Conservation (phyloP, 53 echinoderm and acorn worm genomes). For the Glandiceps talaboti region DNA sequence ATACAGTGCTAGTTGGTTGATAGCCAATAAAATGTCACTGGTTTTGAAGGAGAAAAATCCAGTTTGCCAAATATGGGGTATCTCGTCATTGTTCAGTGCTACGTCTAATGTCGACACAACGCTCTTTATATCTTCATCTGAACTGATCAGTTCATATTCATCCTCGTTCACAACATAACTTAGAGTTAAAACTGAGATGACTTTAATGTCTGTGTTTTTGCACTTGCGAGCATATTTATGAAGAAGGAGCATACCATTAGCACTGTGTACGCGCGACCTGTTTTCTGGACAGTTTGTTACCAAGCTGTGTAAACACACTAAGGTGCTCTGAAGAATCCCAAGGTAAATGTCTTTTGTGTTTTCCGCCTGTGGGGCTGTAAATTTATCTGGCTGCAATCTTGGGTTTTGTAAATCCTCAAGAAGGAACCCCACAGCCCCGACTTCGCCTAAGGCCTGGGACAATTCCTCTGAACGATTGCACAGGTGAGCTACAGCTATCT, state of each 20-base stretch:
- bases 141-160: slow-evolving; percentile 5
- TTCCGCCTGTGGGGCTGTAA: not conserved
- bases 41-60: not conserved
- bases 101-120: slow-evolving; percentile 15
- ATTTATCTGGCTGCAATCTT: not conserved
- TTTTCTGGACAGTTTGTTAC: not conserved
- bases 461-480: not conserved
- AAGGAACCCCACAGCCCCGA: not conserved
- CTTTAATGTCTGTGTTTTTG: not conserved
- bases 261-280: not conserved
- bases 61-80: not conserved
- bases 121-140: not conserved
- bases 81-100: slow-evolving; percentile 14
- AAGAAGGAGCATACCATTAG: not conserved
- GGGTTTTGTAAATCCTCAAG: not conserved
- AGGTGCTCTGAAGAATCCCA: not conserved
- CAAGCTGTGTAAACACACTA: not conserved
- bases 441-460: not conserved
- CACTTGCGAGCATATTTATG: not conserved
- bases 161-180: slow-evolving; percentile 18
- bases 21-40: not conserved
- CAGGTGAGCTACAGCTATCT: not conserved
- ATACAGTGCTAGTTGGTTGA: slow-evolving; percentile 19
- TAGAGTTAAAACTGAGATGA: not conserved
- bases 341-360: not conserved